Evolutionary conservation across 2,797 vertebrate species (phyloP).

Genomic region (Sebastes kiyomatsui): DNA sequence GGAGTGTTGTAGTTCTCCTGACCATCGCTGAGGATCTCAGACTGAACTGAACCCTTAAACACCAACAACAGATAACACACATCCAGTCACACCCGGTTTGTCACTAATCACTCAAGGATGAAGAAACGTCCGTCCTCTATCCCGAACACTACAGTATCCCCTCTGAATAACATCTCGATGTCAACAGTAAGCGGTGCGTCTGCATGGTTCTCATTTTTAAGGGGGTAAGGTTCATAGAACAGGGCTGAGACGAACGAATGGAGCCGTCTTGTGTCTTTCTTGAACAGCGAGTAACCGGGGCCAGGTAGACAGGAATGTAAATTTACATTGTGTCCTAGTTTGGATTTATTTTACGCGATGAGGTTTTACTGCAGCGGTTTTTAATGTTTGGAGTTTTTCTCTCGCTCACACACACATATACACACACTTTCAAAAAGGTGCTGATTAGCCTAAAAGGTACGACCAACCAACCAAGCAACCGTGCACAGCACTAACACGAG

Average conservation of each 20-base stretch:
- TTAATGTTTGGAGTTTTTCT: slow-evolving; percentile 41
- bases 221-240: slow-evolving; percentile 12
- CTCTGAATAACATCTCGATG: slow-evolving; percentile 44
- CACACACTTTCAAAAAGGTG: slow-evolving; percentile 56
- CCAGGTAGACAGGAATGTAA: slow-evolving; percentile 69
- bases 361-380: slow-evolving; percentile 63
- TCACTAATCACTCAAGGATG: slow-evolving; percentile 59
- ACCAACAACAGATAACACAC: slow-evolving; percentile 18
- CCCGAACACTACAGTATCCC: slow-evolving; percentile 29
- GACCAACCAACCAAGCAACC: slow-evolving; percentile 31
- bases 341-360: slow-evolving; percentile 56
- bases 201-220: slow-evolving; percentile 60
- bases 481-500: slow-evolving; percentile 43
- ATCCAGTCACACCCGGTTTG: slow-evolving; percentile 37
- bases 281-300: slow-evolving; percentile 38
- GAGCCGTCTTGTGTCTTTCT: slow-evolving; percentile 52
- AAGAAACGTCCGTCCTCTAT: slow-evolving; percentile 58
- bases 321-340: slow-evolving; percentile 64
- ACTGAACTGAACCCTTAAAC: slow-evolving; percentile 53
- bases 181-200: slow-evolving; percentile 54
- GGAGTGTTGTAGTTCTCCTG: slow-evolving; percentile 41
- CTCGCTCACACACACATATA: not conserved
- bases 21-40: slow-evolving; percentile 31
- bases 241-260: slow-evolving; percentile 28
- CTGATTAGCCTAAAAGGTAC: slow-evolving; percentile 71